Evolutionary conservation across 2,888 invertebrate species (phyloP).

Genomic region (Orthonychiurus folsomi): DNA sequence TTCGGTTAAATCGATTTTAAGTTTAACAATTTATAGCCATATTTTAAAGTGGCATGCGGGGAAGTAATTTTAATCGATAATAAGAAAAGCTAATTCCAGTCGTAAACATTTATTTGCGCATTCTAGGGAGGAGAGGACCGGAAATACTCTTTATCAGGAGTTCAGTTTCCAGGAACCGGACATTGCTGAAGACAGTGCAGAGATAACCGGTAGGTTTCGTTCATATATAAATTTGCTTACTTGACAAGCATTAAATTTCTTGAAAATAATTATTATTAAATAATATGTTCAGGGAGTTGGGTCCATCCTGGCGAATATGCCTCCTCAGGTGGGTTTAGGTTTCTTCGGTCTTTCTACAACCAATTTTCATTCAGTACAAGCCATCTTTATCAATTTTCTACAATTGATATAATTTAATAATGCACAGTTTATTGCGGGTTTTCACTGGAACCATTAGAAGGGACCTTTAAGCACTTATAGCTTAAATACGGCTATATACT

Average conservation of each 20-base stretch:
- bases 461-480: no score
- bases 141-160: conserved; percentile 85
- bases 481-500: no score
- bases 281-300: conserved; percentile 65
- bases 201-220: conserved; percentile 73
- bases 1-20: no score
- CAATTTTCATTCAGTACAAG: no score
- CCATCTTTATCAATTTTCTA: no score
- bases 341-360: conserved; percentile 13
- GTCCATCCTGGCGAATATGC: conserved; percentile 99
- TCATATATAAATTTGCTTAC: conserved; percentile 11
- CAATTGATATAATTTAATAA: no score
- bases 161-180: conserved; percentile 82
- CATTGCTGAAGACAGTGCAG: conserved; percentile 74
- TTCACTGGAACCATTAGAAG: no score
- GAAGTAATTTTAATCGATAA: neutral
- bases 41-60: no score
- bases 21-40: no score
- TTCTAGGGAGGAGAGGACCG: conserved; percentile 73
- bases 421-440: no score
- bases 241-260: conserved; percentile 5
- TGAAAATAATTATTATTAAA: conserved; percentile 7
- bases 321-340: conserved; percentile 69
- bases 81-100: neutral
- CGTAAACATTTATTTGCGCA: conserved; percentile 5